These are phyloP conservation scores for Linepithema humile DNA, from an alignment of 1,140 invertebrate species.

Conservation along the genomic window DNA sequence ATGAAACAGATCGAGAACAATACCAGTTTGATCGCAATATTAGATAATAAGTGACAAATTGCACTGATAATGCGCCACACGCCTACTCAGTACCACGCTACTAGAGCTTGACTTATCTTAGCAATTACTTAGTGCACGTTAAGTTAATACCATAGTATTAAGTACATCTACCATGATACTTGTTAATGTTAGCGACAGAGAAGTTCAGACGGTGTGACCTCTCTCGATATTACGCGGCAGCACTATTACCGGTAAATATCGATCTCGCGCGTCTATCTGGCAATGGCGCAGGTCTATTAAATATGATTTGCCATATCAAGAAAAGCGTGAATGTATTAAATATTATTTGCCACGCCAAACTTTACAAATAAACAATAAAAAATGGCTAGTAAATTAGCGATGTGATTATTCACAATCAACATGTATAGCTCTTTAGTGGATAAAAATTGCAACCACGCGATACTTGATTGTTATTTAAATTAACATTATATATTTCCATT, in stretches of 20 bases:
- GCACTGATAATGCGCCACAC: conserved; percentile 41
- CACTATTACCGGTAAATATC: conserved; percentile 51
- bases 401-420: not conserved
- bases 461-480: not conserved
- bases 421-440: not conserved
- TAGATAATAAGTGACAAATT: conserved; percentile 54
- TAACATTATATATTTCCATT: not conserved
- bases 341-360: not conserved
- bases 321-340: not conserved
- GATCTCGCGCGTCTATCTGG: conserved; percentile 46
- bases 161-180: conserved; percentile 49
- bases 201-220: conserved; percentile 52
- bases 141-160: conserved; percentile 56
- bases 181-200: conserved; percentile 58
- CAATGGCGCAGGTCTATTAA: conserved; percentile 31
- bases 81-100: conserved; percentile 40
- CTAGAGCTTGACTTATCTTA: conserved; percentile 47
- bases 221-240: conserved; percentile 39
- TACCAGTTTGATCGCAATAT: conserved; percentile 26
- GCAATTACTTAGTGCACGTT: conserved; percentile 56
- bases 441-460: not conserved
- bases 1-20: not conserved
- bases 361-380: not conserved
- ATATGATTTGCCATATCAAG: conserved; percentile 17
- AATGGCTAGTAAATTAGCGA: not conserved